A percentile compares a stretch with the other conserved stretches of the same genome.
Evolutionary conservation across 2,113 vertebrate species (phyloP).

Genomic region (Lamprotornis superbus): DNA sequence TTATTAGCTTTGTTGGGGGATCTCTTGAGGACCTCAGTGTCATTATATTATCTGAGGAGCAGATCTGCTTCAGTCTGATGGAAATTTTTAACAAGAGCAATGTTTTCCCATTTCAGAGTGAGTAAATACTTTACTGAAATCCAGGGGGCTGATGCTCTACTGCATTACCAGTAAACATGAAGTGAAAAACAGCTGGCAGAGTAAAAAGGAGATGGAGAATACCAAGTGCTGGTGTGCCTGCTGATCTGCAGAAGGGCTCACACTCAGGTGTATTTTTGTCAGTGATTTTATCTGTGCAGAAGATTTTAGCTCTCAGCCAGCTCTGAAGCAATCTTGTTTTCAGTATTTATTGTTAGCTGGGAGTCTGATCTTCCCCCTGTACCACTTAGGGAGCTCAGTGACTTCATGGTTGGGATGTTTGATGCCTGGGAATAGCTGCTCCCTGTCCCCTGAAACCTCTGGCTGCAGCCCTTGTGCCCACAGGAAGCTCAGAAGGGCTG

Average conservation of each 20-base stretch:
- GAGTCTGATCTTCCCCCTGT: background rate
- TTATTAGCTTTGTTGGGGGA: constrained; percentile 50
- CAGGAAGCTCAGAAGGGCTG: background rate
- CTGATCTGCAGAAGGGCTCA: background rate
- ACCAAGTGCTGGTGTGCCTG: background rate
- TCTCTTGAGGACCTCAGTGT: constrained; percentile 29
- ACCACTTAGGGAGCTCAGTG: background rate
- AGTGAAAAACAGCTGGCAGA: background rate
- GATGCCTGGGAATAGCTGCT: background rate
- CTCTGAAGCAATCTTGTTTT: background rate
- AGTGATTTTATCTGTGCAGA: background rate
- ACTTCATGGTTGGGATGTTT: rapidly evolving
- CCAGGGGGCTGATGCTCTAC: background rate
- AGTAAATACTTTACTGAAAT: constrained; percentile 28
- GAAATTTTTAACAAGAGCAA: constrained; percentile 35
- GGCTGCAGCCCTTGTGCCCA: background rate
- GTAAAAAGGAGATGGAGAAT: background rate
- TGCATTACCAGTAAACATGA: background rate
- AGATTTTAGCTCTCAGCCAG: background rate
- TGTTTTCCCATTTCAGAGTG: constrained; percentile 28
- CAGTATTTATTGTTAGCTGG: background rate
- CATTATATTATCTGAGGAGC: constrained; percentile 46
- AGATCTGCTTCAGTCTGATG: constrained; percentile 28
- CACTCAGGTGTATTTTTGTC: background rate
- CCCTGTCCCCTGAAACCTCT: background rate